phyloP scores from a whole-genome alignment of 2,113 vertebrate species.

The Dasyprocta punctata region DNA sequence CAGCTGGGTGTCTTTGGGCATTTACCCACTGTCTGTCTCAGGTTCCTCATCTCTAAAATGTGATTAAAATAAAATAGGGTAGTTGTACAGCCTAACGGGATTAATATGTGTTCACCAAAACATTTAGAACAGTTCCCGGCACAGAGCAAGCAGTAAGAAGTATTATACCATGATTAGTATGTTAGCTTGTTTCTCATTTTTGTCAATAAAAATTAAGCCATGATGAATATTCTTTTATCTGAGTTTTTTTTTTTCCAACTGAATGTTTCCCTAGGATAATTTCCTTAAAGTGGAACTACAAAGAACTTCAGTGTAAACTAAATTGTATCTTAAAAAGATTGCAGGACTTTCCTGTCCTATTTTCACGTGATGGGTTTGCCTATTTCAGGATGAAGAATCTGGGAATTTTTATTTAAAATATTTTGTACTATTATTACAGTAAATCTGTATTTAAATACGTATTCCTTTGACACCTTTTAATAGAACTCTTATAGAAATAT shows the following conservation, averaged over 20 bases:
- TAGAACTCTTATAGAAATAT: not conserved
- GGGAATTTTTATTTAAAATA: not conserved
- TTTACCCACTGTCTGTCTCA: not conserved
- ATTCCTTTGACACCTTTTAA: not conserved
- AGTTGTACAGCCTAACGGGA: not conserved
- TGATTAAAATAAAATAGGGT: not conserved
- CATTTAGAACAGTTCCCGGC: not conserved
- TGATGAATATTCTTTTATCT: not conserved
- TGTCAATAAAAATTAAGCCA: slow-evolving; percentile 20
- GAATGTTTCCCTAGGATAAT: not conserved
- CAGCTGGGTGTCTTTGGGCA: not conserved
- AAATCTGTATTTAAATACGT: not conserved
- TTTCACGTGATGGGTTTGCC: not conserved
- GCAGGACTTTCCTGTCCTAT: not conserved
- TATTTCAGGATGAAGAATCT: not conserved
- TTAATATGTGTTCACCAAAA: not conserved
- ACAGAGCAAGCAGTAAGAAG: not conserved
- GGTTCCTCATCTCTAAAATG: not conserved
- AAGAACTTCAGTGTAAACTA: not conserved
- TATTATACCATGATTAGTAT: not conserved
- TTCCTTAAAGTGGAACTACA: not conserved
- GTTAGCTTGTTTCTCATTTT: not conserved
- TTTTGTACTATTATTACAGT: not conserved
- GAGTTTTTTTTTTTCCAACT: not conserved
- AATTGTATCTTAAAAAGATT: not conserved